These are phyloP conservation scores for Lota lota DNA, from an alignment of 2,113 vertebrate species.

Conservation along the genomic window DNA sequence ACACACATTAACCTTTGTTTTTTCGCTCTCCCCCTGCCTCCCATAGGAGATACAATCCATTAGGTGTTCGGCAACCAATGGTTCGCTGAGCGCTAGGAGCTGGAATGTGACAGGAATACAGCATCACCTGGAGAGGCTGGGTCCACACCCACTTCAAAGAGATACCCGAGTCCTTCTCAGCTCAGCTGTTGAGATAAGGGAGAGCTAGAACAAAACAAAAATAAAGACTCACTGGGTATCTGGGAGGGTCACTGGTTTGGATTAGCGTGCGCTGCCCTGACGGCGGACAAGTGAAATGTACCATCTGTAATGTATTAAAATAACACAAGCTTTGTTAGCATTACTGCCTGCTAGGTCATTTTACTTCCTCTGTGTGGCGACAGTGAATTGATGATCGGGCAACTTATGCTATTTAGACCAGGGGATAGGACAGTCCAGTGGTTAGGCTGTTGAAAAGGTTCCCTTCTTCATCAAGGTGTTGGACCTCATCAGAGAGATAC, in stretches of 20 bases:
- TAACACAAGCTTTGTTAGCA: too few relatives aligned
- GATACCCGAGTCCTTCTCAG: slow-evolving; percentile 1
- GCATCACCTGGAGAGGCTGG: slow-evolving; percentile 35
- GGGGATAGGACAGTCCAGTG: too few relatives aligned
- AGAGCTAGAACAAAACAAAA: not conserved
- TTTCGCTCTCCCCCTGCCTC: slow-evolving; percentile 18
- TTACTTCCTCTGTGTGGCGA: too few relatives aligned
- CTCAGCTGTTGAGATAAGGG: not conserved
- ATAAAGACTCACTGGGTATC: not conserved
- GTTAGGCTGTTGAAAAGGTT: too few relatives aligned
- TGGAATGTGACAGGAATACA: slow-evolving; percentile 54
- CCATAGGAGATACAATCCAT: slow-evolving; percentile 55
- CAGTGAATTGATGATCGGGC: too few relatives aligned
- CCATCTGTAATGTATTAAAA: too few relatives aligned
- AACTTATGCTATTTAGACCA: too few relatives aligned
- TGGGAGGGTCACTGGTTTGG: not conserved
- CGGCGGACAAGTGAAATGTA: not conserved
- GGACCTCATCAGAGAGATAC: too few relatives aligned
- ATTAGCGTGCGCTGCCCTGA: slow-evolving; percentile 14
- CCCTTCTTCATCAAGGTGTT: too few relatives aligned
- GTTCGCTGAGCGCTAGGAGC: slow-evolving; percentile 43
- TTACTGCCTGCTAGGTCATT: too few relatives aligned
- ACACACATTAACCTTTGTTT: slow-evolving; percentile 5
- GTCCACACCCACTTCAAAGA: slow-evolving; percentile 23
- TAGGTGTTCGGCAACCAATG: slow-evolving; percentile 48